phyloP scores from a whole-genome alignment of 2,888 invertebrate species.

The Tachina fera region DNA sequence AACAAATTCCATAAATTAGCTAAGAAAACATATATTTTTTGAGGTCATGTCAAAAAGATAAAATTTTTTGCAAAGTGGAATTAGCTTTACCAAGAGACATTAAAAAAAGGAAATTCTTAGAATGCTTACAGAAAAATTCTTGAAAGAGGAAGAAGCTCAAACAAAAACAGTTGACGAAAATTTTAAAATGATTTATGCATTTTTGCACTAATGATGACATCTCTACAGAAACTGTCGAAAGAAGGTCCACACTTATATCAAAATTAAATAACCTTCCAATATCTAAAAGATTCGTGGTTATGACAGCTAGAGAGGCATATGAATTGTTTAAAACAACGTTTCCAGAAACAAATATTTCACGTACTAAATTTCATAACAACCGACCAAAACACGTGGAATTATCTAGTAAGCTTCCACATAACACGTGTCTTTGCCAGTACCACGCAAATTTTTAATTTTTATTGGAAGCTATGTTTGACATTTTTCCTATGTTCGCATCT shows the following conservation, averaged over 20 bases:
- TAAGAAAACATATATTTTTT: too few species aligned
- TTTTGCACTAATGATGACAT: constrained; percentile 24
- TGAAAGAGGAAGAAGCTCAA: constrained; percentile 19
- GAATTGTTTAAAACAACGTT: too few species aligned
- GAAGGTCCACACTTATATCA: too few species aligned
- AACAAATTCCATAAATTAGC: too few species aligned
- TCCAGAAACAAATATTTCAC: not conserved
- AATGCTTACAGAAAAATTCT: constrained; percentile 37
- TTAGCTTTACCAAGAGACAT: constrained; percentile 33
- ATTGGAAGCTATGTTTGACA: constrained; percentile 11
- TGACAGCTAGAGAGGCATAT: too few species aligned
- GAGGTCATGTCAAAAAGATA: too few species aligned
- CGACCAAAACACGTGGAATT: constrained; percentile 32
- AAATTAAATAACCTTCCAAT: too few species aligned
- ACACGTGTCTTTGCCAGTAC: constrained; percentile 40
- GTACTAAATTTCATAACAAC: constrained; percentile 27
- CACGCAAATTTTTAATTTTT: constrained; percentile 20
- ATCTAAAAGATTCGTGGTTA: too few species aligned
- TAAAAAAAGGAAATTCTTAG: constrained; percentile 15
- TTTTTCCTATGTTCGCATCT: constrained; percentile 1
- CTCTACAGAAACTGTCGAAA: not conserved
- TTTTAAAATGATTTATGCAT: constrained; percentile 22
- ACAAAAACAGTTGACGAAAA: constrained; percentile 21
- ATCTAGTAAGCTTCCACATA: constrained; percentile 33
- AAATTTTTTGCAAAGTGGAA: too few species aligned